Base-by-base conservation (phyloP, 2,113 vertebrate species). In the Parus major region DNA sequence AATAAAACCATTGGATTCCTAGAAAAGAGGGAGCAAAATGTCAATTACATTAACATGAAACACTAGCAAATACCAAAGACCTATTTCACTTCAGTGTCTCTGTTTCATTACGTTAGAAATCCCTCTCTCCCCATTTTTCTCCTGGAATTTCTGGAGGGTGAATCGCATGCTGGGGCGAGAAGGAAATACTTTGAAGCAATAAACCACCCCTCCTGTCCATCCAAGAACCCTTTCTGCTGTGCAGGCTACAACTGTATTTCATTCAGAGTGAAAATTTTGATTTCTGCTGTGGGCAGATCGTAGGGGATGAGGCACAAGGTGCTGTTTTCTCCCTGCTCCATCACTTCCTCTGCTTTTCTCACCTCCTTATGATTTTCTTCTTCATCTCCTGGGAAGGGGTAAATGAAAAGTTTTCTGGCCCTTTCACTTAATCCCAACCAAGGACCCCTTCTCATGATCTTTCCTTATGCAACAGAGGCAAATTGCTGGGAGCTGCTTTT, bases 21-120 rank as follows among this genome's bases (percentile, higher is more conserved):
- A 70, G 71, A 92, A 88, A 85, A 94, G 29, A 65, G 7, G 35
- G 50, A 82, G 50, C 12, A 93, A 94, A 83, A 56, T 56, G 44
- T 56, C 64, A 64, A 20, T 25, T 56, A 7, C n/a, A 60, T 56
- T 29, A 64, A 35, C 28, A 53, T 36, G 42, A 88, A 86, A 92
- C 41, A 64, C 17, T 66, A 17, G 11, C 63, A 63, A 47, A 53
- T 60, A 50, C 47, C 46, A 69, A 69, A 11, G 11, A 3, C 23
- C 20, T 22, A 10, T 84, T 95, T 76, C 6, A 63, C 70, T 49
- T 55, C 50, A 59, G 11, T 44, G 22, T 50, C 66, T 82, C n/a
- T 2, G 5, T 56, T 76, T 82, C n/a, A 27, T 56, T 23, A 21
- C 3, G 12, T 25, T 14, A 83, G 42, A 59, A 42, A 50, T 35